Base-by-base conservation (phyloP, 2,113 vertebrate genomes). In the Paraplagusia blochii region DNA sequence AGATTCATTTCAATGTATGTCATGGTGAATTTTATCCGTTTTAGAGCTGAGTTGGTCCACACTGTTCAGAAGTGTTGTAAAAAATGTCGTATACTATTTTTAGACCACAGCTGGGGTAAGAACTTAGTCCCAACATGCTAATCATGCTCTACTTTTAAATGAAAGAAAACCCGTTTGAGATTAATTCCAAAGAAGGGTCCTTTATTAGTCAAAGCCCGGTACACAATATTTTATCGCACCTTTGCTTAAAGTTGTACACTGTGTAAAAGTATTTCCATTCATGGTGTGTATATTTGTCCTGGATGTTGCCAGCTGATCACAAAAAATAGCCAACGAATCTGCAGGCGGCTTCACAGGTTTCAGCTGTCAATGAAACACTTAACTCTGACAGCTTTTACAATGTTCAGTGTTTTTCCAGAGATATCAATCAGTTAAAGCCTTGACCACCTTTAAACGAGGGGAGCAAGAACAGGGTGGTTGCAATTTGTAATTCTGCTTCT, bases 61-160 rank as follows among this genome's bases (percentile, higher is more conserved):
- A 64, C n/a, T n/a, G 59, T 65, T 61, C 69, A 72, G 77, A 83
- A 81, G 73, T 75, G 72, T 77, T 70, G 72, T 16, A 58, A 70
- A n/a, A 74, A 72, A 76, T 75, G 36, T 87, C 70, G 55, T 72
- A 66, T 44, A 53, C 82, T 90, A 89, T 86, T 82, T 89, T 85
- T 89, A 87, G 80, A 84, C 47, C 13, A 18, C 64, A 60, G 47
- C 63, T 59, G 36, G 69, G 18, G 52, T 29, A 43, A 83, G 53
- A 83, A 70, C 64, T 62, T 29, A 19, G 56, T 63, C 66, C 45
- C 44, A 65, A 64, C 54, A 74, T 83, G 62, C 53, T 73, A 62
- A 82, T 79, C 57, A 58, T 58, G 72, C 63, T 44, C 72, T 66
- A 73, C 77, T 76, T 71, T 82, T 76, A 56, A 67, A 59, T 70